These are phyloP conservation scores for Bombus pyrosoma DNA, from an alignment of 1,140 invertebrate species.

Conservation along the genomic window DNA sequence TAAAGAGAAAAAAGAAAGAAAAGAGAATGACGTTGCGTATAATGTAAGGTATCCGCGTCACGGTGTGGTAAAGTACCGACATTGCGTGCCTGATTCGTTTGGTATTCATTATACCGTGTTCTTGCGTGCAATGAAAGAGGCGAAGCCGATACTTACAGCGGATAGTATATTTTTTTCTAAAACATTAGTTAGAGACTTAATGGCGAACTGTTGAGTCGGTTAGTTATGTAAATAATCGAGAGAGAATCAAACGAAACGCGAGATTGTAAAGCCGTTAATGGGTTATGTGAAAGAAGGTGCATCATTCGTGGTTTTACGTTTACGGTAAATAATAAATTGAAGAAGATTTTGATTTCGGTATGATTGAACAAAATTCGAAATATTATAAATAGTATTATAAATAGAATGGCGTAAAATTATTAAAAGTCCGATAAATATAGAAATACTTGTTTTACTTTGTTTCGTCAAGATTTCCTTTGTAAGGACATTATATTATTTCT, in stretches of 20 bases:
- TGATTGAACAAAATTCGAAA: background rate
- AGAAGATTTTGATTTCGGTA: background rate
- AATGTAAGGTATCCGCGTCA: slow-evolving; percentile 16
- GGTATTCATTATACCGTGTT: background rate
- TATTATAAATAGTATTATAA: background rate
- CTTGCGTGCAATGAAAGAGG: background rate
- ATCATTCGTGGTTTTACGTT: background rate
- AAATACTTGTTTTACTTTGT: background rate
- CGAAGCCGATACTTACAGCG: background rate
- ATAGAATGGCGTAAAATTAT: background rate
- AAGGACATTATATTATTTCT: background rate
- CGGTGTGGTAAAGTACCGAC: slow-evolving; percentile 26
- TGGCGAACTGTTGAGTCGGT: background rate
- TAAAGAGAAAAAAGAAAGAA: background rate
- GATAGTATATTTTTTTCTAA: background rate
- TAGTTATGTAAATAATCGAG: background rate
- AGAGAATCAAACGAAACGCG: background rate
- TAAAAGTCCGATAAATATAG: background rate
- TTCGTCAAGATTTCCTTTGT: background rate
- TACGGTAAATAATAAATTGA: background rate
- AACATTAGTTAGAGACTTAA: background rate
- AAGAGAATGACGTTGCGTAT: slow-evolving; percentile 6
- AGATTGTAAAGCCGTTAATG: background rate
- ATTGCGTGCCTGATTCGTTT: slow-evolving; percentile 13
- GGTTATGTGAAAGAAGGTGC: background rate